Conservation (phyloP, 2,113 vertebrate genomes). For the Planiliza haematocheilus region DNA sequence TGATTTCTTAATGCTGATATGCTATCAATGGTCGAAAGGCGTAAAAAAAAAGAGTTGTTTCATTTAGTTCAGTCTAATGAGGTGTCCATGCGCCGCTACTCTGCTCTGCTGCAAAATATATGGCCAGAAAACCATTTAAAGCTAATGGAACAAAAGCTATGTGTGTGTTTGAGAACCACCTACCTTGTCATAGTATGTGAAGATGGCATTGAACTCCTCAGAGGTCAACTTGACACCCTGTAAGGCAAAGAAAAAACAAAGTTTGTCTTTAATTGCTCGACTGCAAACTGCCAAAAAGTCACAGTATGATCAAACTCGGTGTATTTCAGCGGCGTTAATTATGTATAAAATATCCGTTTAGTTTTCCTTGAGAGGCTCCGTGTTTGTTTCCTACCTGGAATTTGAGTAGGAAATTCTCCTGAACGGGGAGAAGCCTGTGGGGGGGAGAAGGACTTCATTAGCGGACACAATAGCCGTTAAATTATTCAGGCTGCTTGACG, state of each 20-base stretch:
- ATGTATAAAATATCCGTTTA: background rate
- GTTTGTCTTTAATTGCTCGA: slow-evolving; percentile 7
- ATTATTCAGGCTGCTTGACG: slow-evolving; percentile 32
- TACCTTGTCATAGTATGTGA: slow-evolving; percentile 96
- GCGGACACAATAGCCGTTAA: slow-evolving; percentile 44
- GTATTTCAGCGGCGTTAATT: background rate
- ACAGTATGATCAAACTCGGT: background rate
- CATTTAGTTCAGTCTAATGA: too few relatives aligned
- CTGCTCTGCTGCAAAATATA: too few relatives aligned
- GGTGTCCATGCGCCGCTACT: too few relatives aligned
- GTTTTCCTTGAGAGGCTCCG: background rate
- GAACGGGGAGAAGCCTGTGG: slow-evolving; percentile 92
- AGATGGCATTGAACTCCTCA: slow-evolving; percentile 96
- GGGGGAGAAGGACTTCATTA: slow-evolving; percentile 49
- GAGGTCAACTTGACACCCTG: slow-evolving; percentile 94
- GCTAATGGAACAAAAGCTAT: too few relatives aligned
- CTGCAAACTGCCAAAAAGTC: background rate
- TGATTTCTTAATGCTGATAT: too few relatives aligned
- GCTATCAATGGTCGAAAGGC: too few relatives aligned
- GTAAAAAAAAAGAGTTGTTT: too few relatives aligned
- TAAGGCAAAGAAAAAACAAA: slow-evolving; percentile 4
- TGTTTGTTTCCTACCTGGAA: slow-evolving; percentile 88
- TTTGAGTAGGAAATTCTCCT: slow-evolving; percentile 98
- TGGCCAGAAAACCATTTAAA: too few relatives aligned
- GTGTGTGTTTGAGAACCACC: background rate